phyloP scores from a whole-genome alignment of 2,888 invertebrate genomes.

The Anoncus sp. region DNA sequence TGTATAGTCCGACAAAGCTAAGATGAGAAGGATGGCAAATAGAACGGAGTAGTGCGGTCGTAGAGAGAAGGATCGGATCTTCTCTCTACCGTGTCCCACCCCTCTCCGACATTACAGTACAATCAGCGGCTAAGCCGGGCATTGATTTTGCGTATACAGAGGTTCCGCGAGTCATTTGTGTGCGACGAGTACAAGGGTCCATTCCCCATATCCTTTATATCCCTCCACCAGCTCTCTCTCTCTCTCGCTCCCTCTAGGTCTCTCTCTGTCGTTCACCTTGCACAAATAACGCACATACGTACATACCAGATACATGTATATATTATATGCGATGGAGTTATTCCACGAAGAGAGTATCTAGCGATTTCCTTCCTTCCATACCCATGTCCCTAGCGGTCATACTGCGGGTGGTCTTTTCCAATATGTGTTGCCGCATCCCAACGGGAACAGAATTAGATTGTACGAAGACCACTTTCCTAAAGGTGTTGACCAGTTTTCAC shows the following conservation, averaged over 20 bases:
- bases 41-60: conserved; percentile 30
- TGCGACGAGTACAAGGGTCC: conserved; percentile 60
- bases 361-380: conserved; percentile 11
- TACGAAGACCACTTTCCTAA: neutral
- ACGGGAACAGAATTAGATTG: neutral
- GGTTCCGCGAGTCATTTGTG: conserved; percentile 75
- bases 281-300: no score
- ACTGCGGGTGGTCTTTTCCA: conserved; percentile 21
- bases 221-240: no score
- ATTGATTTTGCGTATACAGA: conserved; percentile 80
- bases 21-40: conserved; percentile 53
- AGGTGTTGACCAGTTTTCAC: no score
- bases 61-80: conserved; percentile 55
- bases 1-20: conserved; percentile 68
- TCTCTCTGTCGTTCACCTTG: neutral
- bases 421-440: neutral
- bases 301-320: neutral
- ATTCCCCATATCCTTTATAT: neutral
- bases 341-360: conserved; percentile 6
- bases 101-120: conserved; percentile 70
- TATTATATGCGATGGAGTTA: neutral
- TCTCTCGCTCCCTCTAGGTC: conserved; percentile 2
- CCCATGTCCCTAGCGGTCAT: conserved; percentile 34
- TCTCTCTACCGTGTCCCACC: conserved; percentile 40
- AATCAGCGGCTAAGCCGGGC: conserved; percentile 77